Conservation (phyloP, 2,797 vertebrate species). For the Molossus alvarezi region DNA sequence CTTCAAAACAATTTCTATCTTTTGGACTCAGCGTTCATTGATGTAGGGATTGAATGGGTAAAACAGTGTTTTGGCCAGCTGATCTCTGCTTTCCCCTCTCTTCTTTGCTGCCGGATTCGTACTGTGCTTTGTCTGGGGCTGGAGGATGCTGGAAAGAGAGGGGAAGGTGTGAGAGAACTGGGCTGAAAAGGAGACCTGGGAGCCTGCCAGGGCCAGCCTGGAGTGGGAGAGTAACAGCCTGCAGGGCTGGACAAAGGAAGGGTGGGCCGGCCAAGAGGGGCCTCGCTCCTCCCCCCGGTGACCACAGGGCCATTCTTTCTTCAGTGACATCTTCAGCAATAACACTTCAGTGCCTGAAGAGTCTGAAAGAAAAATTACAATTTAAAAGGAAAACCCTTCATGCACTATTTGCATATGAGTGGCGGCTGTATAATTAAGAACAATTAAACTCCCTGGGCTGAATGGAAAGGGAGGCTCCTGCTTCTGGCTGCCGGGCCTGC, state of each 20-base stretch:
- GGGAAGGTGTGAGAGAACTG: background rate
- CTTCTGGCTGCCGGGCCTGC: background rate
- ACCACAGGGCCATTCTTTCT: background rate
- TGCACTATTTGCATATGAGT: conserved; percentile 82
- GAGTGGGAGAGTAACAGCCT: background rate
- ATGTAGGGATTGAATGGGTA: background rate
- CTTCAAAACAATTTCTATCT: background rate
- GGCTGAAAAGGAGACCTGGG: background rate
- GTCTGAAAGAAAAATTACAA: conserved; percentile 82
- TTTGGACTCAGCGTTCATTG: background rate
- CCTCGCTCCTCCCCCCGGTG: background rate
- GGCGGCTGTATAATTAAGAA: conserved; percentile 80
- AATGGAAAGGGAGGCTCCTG: conserved; percentile 57
- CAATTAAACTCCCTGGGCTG: conserved; percentile 70
- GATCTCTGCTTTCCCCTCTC: background rate
- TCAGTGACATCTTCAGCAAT: conserved; percentile 22
- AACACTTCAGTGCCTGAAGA: conserved; percentile 66
- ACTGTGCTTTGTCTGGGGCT: background rate
- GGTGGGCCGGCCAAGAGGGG: background rate
- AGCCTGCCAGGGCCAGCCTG: background rate
- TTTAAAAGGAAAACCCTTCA: conserved; percentile 75
- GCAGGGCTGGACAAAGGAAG: background rate
- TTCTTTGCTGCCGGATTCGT: background rate
- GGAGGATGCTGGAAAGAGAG: background rate
- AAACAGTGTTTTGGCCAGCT: background rate